Evolutionary conservation across 2,797 vertebrate genomes (phyloP).

Genomic region (Paguma larvata): DNA sequence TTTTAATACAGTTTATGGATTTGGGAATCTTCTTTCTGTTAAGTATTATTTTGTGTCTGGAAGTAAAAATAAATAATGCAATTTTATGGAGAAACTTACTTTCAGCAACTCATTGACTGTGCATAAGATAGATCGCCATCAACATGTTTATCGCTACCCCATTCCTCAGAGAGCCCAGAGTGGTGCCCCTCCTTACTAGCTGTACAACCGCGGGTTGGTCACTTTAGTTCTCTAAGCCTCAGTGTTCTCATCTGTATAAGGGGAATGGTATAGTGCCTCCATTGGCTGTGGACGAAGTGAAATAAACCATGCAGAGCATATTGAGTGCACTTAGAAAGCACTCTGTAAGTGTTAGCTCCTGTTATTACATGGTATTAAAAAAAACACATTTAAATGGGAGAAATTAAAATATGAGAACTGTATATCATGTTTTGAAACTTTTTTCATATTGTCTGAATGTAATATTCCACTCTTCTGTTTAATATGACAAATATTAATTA

Average conservation of each 20-base stretch:
- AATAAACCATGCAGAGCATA: background rate
- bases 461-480: background rate
- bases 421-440: background rate
- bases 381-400: background rate
- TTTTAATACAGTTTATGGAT: background rate
- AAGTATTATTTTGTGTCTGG: background rate
- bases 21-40: conserved; percentile 1
- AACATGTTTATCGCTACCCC: background rate
- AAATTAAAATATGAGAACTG: background rate
- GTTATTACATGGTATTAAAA: background rate
- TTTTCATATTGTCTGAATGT: background rate
- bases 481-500: conserved; percentile 10
- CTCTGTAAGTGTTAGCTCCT: background rate
- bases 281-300: background rate
- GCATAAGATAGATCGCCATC: background rate
- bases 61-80: background rate
- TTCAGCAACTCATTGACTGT: background rate
- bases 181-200: background rate
- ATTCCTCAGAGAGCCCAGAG: background rate
- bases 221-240: background rate
- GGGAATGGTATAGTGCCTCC: background rate
- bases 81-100: conserved; percentile 2
- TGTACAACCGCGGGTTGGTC: background rate
- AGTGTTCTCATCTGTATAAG: background rate
- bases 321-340: background rate